phyloP scores from a whole-genome alignment of 2,888 invertebrate species.

The Agrochola lota region DNA sequence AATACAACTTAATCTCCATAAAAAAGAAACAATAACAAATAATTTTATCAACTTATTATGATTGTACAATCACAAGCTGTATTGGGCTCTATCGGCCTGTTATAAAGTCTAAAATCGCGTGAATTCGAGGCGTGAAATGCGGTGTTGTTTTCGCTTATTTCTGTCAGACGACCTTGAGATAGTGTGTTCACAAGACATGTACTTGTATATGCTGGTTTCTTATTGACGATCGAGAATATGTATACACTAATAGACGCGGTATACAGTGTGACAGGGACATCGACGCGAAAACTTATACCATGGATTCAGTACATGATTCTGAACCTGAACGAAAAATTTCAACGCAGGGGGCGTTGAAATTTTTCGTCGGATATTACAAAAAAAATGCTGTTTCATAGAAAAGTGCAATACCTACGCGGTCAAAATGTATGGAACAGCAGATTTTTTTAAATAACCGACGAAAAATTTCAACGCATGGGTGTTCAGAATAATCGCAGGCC shows the following conservation, averaged over 20 bases:
- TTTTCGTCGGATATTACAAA: too few species aligned
- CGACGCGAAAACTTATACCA: too few species aligned
- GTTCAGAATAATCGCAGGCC: too few species aligned
- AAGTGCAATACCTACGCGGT: too few species aligned
- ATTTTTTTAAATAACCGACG: too few species aligned
- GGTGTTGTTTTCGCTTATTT: slow-evolving; percentile 20
- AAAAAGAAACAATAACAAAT: slow-evolving; percentile 4
- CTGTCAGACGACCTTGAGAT: slow-evolving; percentile 19
- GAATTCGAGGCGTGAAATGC: background rate
- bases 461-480: too few species aligned
- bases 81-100: background rate
- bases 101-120: slow-evolving; percentile 2
- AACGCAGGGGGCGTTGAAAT: too few species aligned
- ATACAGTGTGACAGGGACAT: too few species aligned
- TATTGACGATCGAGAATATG: slow-evolving; percentile 5
- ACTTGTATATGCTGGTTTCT: background rate
- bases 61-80: background rate
- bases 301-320: too few species aligned
- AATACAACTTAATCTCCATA: background rate
- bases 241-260: background rate
- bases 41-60: slow-evolving; percentile 9
- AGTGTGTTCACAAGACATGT: slow-evolving; percentile 37
- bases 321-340: too few species aligned
- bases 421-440: too few species aligned
- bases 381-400: too few species aligned